Evolutionary conservation across 2,888 invertebrate species (phyloP), one percentile per base, ranked within the genome.

Genomic region (Hirtodrosophila confusa): DNA sequence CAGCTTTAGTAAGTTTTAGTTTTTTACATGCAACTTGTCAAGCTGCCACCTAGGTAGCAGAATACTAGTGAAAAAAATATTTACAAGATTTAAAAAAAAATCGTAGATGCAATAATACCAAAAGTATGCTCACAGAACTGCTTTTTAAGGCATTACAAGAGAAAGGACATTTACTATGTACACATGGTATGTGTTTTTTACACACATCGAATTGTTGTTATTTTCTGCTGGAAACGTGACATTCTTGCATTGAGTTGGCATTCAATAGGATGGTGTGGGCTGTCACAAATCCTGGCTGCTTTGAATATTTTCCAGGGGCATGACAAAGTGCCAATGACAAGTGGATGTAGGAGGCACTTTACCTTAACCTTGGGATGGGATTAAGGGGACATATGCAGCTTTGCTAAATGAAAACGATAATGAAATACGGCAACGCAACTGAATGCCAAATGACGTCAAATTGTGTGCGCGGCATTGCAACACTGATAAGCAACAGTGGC

Each of bases 381-480:
- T 78, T 49, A 40, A 23, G 40, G 7, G 31, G 31, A 31, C 31
- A 31, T 31, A 9, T 40, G 55, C 23, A 47, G 27, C 45, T 69
- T 48, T 43, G 39, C 54, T 60, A 27, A 35, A 45, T 41, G 55
- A 73, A 61, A 61, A 63, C 71, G 64, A 71, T 77, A 80, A 58
- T 77, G 73, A 77, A 78, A 80, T 68, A 68, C 72, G 51, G 51
- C 43, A 43, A 44, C 43, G 50, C 54, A 29, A 6, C 50, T 33
- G 50, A 50, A 62, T 54, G 51, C 35, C 50, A 67, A 80, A 85
- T 83, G 76, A 79, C 56, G 71, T 50, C 76, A 69, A 79, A 82
- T 80, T 80, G 80, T 82, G 64, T 62, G 61, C 62, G 62, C 33
- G 55, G 60, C 51, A 31, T 50, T 7, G 17, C 43, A 41, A 51